Evolutionary conservation across 2,797 vertebrate genomes (phyloP).

Genomic region (Hemitrygon akajei): DNA sequence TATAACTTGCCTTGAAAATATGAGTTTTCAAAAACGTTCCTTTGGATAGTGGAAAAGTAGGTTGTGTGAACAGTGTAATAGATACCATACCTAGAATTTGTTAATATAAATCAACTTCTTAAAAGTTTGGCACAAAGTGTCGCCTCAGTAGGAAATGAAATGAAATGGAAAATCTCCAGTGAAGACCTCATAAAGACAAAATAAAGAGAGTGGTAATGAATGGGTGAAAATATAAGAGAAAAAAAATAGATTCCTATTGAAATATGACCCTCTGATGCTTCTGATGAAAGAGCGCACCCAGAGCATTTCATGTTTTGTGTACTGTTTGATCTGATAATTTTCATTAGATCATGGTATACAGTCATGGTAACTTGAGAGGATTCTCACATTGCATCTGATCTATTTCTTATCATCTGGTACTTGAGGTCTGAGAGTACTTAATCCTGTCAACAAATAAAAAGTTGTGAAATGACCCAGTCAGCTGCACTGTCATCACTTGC

Average conservation of each 20-base stretch:
- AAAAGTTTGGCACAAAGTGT: not conserved
- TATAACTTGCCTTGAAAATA: not conserved
- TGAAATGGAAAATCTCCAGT: not conserved
- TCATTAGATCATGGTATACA: not conserved
- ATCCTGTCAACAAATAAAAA: constrained; percentile 17
- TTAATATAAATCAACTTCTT: not conserved
- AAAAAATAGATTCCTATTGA: not conserved
- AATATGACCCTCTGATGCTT: not conserved
- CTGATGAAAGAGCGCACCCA: not conserved
- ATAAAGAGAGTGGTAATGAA: not conserved
- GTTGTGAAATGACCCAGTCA: not conserved
- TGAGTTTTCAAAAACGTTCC: not conserved
- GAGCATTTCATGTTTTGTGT: not conserved
- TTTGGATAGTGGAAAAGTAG: not conserved
- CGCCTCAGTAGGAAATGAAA: not conserved
- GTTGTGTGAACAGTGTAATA: not conserved
- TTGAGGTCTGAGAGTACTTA: not conserved
- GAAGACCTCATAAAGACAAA: not conserved
- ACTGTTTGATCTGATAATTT: constrained; percentile 21
- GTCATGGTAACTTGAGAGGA: not conserved
- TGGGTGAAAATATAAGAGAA: not conserved
- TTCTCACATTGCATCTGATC: not conserved
- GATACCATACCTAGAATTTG: not conserved
- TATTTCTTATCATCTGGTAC: constrained; percentile 1
- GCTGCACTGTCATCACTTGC: constrained; percentile 12